Conservation (phyloP, 2,888 invertebrate genomes). For the Cylindroiulus punctatus region DNA sequence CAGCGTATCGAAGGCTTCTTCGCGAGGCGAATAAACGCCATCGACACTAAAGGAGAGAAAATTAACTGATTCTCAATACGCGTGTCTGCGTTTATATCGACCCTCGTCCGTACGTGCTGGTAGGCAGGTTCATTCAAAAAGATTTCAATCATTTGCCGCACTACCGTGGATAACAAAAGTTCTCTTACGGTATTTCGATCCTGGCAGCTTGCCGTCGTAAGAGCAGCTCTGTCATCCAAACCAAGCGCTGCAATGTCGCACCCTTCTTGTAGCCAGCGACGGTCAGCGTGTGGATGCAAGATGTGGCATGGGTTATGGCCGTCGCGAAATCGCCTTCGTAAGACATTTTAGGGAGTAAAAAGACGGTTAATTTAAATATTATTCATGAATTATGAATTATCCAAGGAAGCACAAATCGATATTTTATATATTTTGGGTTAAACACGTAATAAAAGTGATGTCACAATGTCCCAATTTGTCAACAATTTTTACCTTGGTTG, state of each 20-base stretch:
- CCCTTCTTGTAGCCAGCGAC: not conserved
- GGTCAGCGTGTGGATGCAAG: conserved; percentile 38
- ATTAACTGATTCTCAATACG: not conserved
- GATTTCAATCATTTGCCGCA: no score
- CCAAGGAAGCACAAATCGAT: no score
- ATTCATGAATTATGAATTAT: no score
- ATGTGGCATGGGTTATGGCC: conserved; percentile 33
- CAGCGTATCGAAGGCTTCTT: conserved; percentile 31
- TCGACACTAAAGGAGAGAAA: not conserved
- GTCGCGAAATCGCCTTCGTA: conserved; percentile 30
- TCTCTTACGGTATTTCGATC: not conserved
- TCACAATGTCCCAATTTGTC: no score
- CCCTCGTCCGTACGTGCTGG: no score
- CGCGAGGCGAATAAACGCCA: not conserved
- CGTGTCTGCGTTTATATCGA: no score
- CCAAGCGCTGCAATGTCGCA: not conserved
- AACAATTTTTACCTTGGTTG: not conserved
- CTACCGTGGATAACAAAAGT: not conserved
- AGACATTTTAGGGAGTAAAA: not conserved
- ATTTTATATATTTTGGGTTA: no score
- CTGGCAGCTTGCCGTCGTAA: conserved; percentile 35
- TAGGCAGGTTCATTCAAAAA: no score
- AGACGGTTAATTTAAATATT: no score
- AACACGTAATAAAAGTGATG: no score
- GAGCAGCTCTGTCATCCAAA: not conserved